phyloP scores from a whole-genome alignment of 2,797 vertebrate genomes.

The Lagocephalus sceleratus region DNA sequence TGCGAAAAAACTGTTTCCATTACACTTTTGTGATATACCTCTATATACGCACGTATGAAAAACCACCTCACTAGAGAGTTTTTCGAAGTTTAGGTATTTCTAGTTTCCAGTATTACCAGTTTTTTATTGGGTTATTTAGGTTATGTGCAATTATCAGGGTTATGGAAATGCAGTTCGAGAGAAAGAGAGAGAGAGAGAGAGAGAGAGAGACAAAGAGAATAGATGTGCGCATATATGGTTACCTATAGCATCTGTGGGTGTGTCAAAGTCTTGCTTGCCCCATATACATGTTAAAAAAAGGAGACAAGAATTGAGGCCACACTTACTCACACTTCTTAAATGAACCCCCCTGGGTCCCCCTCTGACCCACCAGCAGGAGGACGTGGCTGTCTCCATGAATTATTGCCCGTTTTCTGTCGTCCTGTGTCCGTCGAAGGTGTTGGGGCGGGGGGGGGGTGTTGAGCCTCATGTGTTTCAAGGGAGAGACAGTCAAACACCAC shows the following conservation, averaged over 20 bases:
- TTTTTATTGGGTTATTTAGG: too few relatives aligned
- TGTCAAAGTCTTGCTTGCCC: constrained; percentile 22
- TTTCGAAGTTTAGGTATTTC: too few relatives aligned
- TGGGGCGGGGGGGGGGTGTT: constrained; percentile 9
- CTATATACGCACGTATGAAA: too few relatives aligned
- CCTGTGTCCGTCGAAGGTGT: constrained; percentile 15
- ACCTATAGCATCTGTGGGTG: constrained; percentile 29
- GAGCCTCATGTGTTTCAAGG: constrained; percentile 18
- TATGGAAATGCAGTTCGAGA: too few relatives aligned
- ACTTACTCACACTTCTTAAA: constrained; percentile 42
- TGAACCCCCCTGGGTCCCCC: constrained; percentile 21
- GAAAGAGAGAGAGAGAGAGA: background rate
- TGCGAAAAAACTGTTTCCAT: too few relatives aligned
- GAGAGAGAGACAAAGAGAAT: constrained; percentile 1
- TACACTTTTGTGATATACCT: too few relatives aligned
- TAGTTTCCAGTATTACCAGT: too few relatives aligned
- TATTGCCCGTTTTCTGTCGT: constrained; percentile 51
- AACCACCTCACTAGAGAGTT: too few relatives aligned
- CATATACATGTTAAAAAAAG: constrained; percentile 36
- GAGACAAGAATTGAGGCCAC: constrained; percentile 47
- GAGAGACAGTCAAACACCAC: constrained; percentile 17
- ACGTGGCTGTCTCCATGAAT: constrained; percentile 46
- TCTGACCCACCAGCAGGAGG: constrained; percentile 46
- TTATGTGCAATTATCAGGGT: too few relatives aligned
- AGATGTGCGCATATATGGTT: constrained; percentile 43